A percentile compares a stretch with the other conserved stretches of the same genome.
Evolutionary conservation across 53 echinoderm and acorn worm species (phyloP).

Genomic region (Echinarachnius parma): DNA sequence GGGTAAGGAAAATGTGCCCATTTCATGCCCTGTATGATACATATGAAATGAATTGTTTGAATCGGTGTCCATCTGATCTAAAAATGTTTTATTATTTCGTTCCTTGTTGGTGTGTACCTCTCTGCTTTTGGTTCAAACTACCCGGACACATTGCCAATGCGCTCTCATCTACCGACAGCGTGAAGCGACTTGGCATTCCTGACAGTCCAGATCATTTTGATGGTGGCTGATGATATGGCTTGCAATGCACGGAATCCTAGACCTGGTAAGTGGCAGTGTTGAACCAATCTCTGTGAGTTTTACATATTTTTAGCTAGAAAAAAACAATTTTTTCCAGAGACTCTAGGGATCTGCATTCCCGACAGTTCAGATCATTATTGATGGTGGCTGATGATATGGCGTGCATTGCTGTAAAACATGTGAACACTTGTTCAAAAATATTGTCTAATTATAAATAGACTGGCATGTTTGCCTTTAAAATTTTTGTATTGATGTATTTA

Average conservation of each 20-base stretch:
- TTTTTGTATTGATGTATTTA: too few relatives aligned
- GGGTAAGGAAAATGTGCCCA: not conserved
- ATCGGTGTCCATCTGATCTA: not conserved
- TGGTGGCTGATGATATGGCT: conserved; percentile 94
- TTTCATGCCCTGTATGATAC: too few relatives aligned
- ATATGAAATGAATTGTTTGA: too few relatives aligned
- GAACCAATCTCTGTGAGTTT: too few relatives aligned
- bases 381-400: not conserved
- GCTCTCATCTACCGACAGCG: conserved; percentile 85
- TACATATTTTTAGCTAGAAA: too few relatives aligned
- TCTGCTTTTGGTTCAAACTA: conserved; percentile 99
- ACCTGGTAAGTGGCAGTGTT: conserved; percentile 85
- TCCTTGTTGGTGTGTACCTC: conserved; percentile 85
- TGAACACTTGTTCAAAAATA: too few relatives aligned
- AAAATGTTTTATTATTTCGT: not conserved
- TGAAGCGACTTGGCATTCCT: conserved; percentile 93
- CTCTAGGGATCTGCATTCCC: not conserved
- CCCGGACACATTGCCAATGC: conserved; percentile 92
- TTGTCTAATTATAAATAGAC: too few relatives aligned
- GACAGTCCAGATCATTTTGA: conserved; percentile 96
- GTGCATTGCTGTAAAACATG: not conserved
- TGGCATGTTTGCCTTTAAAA: too few relatives aligned
- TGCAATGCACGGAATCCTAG: conserved; percentile 93
- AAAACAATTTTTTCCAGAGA: not conserved
- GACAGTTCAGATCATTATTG: not conserved